phyloP scores from a whole-genome alignment of 2,113 vertebrate genomes.

The Paedocypris sp. region DNA sequence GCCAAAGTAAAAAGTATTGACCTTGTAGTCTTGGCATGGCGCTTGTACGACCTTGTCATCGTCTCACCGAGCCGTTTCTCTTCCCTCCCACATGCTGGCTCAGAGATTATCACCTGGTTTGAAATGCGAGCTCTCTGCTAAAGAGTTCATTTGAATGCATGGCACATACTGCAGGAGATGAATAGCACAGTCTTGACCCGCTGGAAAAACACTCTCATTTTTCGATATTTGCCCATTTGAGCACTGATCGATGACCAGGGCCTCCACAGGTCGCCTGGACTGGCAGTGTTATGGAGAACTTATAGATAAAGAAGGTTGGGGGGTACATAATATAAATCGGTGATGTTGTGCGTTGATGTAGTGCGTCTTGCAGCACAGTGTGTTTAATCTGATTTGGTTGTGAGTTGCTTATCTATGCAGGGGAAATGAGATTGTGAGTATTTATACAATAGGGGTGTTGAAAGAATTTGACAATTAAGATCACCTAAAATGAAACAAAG shows the following conservation, averaged over 20 bases:
- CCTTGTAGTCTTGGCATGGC: slow-evolving; percentile 46
- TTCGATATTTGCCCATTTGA: slow-evolving; percentile 39
- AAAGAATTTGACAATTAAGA: no score
- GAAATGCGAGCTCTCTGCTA: slow-evolving; percentile 28
- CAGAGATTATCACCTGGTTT: slow-evolving; percentile 33
- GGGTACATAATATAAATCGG: slow-evolving; percentile 1
- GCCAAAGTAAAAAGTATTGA: slow-evolving; percentile 56
- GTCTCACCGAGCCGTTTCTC: slow-evolving; percentile 10
- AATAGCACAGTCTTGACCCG: slow-evolving; percentile 45
- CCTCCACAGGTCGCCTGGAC: slow-evolving; percentile 14
- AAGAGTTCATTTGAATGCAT: slow-evolving; percentile 43
- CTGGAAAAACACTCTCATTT: slow-evolving; percentile 45
- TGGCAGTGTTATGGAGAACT: background rate
- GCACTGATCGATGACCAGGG: slow-evolving; percentile 38
- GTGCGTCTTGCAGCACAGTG: background rate
- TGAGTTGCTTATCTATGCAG: no score
- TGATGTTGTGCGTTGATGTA: background rate
- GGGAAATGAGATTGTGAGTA: no score
- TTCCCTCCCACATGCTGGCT: slow-evolving; percentile 24
- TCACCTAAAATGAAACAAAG: no score
- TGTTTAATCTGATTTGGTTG: no score
- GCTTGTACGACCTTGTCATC: slow-evolving; percentile 39
- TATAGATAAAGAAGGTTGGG: background rate
- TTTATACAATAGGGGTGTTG: no score
- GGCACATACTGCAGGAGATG: slow-evolving; percentile 40